phyloP scores from a whole-genome alignment of 2,888 invertebrate genomes.

The Merodon equestris region DNA sequence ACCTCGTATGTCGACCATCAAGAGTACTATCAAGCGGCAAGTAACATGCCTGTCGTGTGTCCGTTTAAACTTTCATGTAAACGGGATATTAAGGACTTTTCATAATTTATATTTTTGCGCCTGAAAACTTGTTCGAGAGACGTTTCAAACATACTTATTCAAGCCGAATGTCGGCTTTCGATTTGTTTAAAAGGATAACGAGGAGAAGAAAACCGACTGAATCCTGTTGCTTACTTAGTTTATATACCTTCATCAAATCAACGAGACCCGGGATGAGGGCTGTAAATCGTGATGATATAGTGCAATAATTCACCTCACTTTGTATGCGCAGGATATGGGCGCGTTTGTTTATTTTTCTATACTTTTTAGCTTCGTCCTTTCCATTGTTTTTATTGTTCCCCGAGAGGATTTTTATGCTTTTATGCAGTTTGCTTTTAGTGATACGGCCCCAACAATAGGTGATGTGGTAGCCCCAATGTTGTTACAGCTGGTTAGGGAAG shows the following conservation, averaged over 20 bases:
- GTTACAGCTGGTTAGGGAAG: constrained; percentile 32
- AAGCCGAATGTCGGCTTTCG: constrained; percentile 18
- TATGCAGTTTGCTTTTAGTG: neutral
- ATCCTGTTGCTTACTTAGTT: constrained; percentile 28
- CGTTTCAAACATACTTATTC: constrained; percentile 20
- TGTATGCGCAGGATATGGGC: constrained; percentile 37
- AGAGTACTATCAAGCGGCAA: too few relatives aligned
- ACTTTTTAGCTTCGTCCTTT: too few relatives aligned
- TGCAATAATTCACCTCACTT: constrained; percentile 56
- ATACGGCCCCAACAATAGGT: neutral
- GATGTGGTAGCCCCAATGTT: neutral
- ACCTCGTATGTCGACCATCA: neutral
- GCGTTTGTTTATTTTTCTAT: constrained; percentile 22
- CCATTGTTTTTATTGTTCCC: constrained; percentile 3
- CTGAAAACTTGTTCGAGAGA: constrained; percentile 11
- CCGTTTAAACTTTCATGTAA: constrained; percentile 56
- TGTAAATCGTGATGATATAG: constrained; percentile 52
- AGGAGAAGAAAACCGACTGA: neutral
- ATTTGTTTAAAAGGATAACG: neutral
- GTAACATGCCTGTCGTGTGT: constrained; percentile 25
- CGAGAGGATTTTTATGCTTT: too few relatives aligned
- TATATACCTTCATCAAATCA: too few relatives aligned
- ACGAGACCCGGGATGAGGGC: constrained; percentile 12
- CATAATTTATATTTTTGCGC: too few relatives aligned
- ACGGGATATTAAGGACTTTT: constrained; percentile 51